phyloP scores from a whole-genome alignment of 2,113 vertebrate species.

The Leptocoma aspasia region DNA sequence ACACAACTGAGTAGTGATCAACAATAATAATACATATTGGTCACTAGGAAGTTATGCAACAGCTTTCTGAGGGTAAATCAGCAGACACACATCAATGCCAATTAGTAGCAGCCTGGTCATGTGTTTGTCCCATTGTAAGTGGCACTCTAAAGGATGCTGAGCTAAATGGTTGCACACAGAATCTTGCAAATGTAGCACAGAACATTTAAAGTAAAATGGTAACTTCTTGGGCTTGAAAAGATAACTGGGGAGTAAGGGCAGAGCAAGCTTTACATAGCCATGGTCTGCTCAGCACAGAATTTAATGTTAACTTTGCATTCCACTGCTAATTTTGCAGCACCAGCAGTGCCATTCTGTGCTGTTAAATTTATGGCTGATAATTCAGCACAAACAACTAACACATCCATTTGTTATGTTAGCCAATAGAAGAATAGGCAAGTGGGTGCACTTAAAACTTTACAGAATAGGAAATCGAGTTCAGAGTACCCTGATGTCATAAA shows the following conservation, averaged over 20 bases:
- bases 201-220: neutral
- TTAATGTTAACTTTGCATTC: neutral
- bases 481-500: neutral
- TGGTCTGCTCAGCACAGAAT: neutral
- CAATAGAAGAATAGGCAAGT: neutral
- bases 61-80: neutral
- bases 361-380: neutral
- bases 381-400: neutral
- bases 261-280: neutral
- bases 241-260: neutral
- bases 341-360: neutral
- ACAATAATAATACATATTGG: neutral
- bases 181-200: neutral
- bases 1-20: neutral
- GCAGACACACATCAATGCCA: accelerated
- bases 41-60: neutral
- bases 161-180: neutral
- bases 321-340: neutral
- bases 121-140: neutral
- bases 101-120: neutral
- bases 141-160: neutral
- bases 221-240: neutral
- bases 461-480: neutral
- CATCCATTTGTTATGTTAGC: neutral
- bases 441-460: neutral